Evolutionary conservation across 2,113 vertebrate species (phyloP), one percentile per base, ranked within the genome.

Genomic region (Pagrus major): DNA sequence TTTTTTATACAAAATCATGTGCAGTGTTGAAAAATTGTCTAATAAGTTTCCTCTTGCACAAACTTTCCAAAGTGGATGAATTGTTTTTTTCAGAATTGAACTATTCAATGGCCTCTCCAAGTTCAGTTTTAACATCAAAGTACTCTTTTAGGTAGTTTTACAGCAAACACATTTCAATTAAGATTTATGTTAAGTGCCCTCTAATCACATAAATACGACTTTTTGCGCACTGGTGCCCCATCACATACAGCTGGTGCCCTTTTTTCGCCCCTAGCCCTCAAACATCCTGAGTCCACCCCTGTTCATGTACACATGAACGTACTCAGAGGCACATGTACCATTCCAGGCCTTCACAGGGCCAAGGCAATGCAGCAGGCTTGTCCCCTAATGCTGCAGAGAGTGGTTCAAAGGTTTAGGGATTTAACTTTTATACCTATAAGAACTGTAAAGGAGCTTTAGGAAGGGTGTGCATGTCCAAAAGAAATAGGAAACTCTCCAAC

Each of bases 401-500:
- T 18, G 27, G 10, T n/a, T 33, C 11, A 47, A 12, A 47, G 2
- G 14, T 15, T 1, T 16, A 14, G 31, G 5, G 21, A 37, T 68
- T 54, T 39, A 20, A 18, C 1, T 20, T 6, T 42, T 21, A 29
- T 14, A 29, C 39, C 54, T 35, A 11, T 33, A 46, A 68, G 11
- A 1, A 15, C 33, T 52, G 44, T 42, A 23, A 25, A 29, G 37
- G 29, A 21, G 6, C 8, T 60, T 33, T 31, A 41, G 9, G 9
- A 5, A 21, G 11, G 12, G 25, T 21, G 37, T 66, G 37, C 56
- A 35, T 12, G 3, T 37, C 64, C 29, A 70, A 61, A 46, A 12
- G 29, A 54, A 70, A 81, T 11, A 71, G 11, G 58, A 76, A 64
- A 41, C 69, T 47, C 46, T 68, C 27, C 54, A 67, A 7, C n/a